Conservation (phyloP, 2,888 invertebrate species). For the Yponomeuta cagnagella region DNA sequence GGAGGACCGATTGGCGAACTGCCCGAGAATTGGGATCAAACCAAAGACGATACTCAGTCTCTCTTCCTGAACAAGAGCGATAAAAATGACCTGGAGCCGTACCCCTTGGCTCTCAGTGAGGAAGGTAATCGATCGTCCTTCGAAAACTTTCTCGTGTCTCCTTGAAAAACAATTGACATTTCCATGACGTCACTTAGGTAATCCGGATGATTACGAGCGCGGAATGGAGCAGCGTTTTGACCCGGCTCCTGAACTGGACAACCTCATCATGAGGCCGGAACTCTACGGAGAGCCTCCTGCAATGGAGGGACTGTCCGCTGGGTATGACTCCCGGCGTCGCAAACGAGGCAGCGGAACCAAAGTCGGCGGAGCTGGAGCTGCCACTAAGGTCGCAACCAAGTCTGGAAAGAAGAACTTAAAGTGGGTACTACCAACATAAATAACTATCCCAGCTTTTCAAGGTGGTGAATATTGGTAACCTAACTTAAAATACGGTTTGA, state of each 20-base stretch:
- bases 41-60: conserved; percentile 70
- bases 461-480: neutral
- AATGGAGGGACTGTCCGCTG: conserved; percentile 55
- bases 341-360: conserved; percentile 66
- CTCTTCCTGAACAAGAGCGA: conserved; percentile 72
- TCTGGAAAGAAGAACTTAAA: conserved; percentile 66
- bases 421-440: conserved; percentile 34
- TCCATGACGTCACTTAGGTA: conserved; percentile 41
- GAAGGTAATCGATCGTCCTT: conserved; percentile 48
- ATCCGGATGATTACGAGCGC: conserved; percentile 61
- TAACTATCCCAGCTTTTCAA: conserved; percentile 3
- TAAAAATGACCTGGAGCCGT: conserved; percentile 72
- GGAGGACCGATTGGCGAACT: conserved; percentile 64
- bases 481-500: neutral
- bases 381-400: conserved; percentile 68
- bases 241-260: conserved; percentile 66
- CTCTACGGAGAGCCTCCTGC: conserved; percentile 77
- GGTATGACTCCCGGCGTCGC: conserved; percentile 58
- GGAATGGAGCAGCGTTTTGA: conserved; percentile 59
- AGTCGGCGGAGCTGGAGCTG: conserved; percentile 66
- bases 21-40: conserved; percentile 73
- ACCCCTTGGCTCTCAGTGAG: conserved; percentile 70
- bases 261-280: conserved; percentile 78
- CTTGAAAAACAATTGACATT: neutral
- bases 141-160: neutral